Evolutionary conservation across 2,888 invertebrate species (phyloP).

Genomic region (Ormia ochracea): DNA sequence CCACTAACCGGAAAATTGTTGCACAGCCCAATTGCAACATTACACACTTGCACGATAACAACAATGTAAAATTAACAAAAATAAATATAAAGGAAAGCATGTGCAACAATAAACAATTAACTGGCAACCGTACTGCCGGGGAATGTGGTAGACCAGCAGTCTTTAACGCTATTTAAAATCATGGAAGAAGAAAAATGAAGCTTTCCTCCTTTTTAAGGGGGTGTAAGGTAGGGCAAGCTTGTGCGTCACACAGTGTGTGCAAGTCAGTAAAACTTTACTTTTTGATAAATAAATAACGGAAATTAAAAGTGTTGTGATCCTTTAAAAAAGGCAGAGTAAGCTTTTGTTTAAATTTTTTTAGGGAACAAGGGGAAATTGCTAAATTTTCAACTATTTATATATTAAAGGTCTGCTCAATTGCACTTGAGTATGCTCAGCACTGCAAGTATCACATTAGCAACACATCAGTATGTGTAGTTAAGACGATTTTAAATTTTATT

Average conservation of each 20-base stretch:
- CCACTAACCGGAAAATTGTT: slow-evolving; percentile 64
- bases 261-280: slow-evolving; percentile 5
- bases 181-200: neutral
- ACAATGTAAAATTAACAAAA: neutral
- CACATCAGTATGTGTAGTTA: too few species aligned
- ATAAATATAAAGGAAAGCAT: neutral
- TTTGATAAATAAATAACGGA: slow-evolving; percentile 43
- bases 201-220: neutral
- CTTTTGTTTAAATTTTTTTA: neutral
- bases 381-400: too few species aligned
- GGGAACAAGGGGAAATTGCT: neutral
- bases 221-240: neutral
- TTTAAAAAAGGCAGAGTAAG: slow-evolving; percentile 8
- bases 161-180: neutral
- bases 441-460: too few species aligned
- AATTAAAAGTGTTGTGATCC: slow-evolving; percentile 42
- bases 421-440: too few species aligned
- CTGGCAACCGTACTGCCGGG: neutral
- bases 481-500: too few species aligned
- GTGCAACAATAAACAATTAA: slow-evolving; percentile 36
- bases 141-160: slow-evolving; percentile 8
- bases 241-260: neutral
- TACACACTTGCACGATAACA: neutral
- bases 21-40: slow-evolving; percentile 56
- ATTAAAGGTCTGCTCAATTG: too few species aligned